A percentile compares a stretch with the other conserved stretches of the same genome.
Conservation (phyloP, 2,113 vertebrate species). For the Thryonomys swinderianus region DNA sequence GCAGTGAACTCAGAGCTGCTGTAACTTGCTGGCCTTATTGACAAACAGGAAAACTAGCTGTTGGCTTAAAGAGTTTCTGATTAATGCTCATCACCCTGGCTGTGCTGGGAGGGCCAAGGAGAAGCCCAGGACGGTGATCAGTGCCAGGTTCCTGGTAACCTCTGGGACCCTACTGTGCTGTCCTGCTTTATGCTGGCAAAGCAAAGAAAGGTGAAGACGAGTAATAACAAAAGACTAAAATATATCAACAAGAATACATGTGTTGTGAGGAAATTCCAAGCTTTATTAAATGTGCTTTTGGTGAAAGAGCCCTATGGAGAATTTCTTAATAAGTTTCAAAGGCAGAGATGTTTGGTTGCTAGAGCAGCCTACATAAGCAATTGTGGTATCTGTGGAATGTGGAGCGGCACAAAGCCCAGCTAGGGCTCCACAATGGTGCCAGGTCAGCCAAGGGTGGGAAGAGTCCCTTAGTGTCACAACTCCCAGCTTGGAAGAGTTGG, state of each 20-base stretch:
- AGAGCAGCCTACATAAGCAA: conserved; percentile 54
- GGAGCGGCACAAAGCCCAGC: not conserved
- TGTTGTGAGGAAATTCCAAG: conserved; percentile 63
- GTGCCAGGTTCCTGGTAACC: not conserved
- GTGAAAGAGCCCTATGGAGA: conserved; percentile 64
- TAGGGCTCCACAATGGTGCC: conserved; percentile 61
- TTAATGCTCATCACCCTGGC: not conserved
- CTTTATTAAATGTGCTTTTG: conserved; percentile 74
- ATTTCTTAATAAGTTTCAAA: conserved; percentile 74
- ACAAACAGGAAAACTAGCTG: not conserved
- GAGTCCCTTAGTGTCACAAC: not conserved
- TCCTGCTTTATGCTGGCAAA: conserved; percentile 27
- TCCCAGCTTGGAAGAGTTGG: not conserved
- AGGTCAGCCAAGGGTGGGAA: not conserved
- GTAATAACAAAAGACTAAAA: conserved; percentile 45
- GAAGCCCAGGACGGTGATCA: not conserved
- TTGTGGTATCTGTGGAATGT: conserved; percentile 65
- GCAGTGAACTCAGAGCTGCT: not conserved
- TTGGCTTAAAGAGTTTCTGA: not conserved
- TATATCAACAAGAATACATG: conserved; percentile 56
- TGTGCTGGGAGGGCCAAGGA: not conserved
- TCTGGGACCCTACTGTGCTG: conserved; percentile 10
- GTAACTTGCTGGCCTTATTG: not conserved
- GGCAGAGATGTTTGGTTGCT: conserved; percentile 18
- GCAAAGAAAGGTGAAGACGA: conserved; percentile 57